Evolutionary conservation across 1,140 invertebrate genomes (phyloP), one percentile per base, ranked within the genome.

Genomic region (Epicauta chinensis): DNA sequence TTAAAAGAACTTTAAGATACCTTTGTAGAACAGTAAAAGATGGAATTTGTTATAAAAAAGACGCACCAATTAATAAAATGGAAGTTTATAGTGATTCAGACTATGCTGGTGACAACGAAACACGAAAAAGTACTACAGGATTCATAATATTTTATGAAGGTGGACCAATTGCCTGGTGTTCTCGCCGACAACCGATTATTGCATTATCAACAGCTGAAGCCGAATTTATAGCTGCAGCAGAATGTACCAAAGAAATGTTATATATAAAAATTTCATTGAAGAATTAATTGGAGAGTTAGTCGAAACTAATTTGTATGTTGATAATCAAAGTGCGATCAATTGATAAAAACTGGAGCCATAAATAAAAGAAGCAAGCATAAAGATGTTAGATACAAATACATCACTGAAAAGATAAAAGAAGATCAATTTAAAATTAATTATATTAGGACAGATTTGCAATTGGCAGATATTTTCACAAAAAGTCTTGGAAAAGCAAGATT

Each of bases 1-100:
- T 17, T n/a, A n/a, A n/a, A n/a, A n/a, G n/a, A n/a, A 40, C 14
- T 15, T 32, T 53, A 30, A 36, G 23, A 40, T 54, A 47, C 16
- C 16, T 54, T 30, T 30, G 38, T 12, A 6, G 39, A 17, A 17
- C 39, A 17, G 12, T n/a, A 4, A 23, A 12, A 17, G 1, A 17
- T 17, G 39, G 39, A 40, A 40, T 40, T 4, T 4, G 10, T 3
- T 23, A 6, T 23, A 23, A 23, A 6, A 23, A 10, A 2, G 9
- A 34, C 10, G 31, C 3, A 34, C 3, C 3, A 4, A 10, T 34
- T 11, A 10, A 12, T 34, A 4, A 2, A 11, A 4, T 34, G 2
- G 31, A 34, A 12, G 40, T 4, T 2, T 42, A 42, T 30, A 17
- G 16, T 13, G 40, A 42, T 11, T 2, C 40, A 16, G 40, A 42